These are phyloP conservation scores for Chloroceryle aenea DNA, from an alignment of 2,113 vertebrate species.

Conservation along the genomic window DNA sequence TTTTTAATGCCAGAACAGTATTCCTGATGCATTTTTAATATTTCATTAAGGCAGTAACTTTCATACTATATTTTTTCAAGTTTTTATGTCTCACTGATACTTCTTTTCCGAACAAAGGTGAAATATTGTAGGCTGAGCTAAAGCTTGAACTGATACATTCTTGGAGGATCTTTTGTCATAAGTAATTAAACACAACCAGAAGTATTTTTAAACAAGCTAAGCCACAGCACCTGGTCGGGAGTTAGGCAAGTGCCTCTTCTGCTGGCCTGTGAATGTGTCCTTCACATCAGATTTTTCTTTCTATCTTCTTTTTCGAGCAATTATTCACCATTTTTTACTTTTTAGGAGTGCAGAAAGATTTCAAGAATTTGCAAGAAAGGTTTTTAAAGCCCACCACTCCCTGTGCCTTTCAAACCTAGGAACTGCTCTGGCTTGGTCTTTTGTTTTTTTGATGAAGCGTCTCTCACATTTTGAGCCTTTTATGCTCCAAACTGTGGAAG, in stretches of 20 bases:
- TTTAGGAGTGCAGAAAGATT: not conserved
- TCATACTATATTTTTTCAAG: conserved; percentile 57
- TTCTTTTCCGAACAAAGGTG: conserved; percentile 42
- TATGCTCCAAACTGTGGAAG: conserved; percentile 49
- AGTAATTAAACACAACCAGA: conserved; percentile 31
- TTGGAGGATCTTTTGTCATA: conserved; percentile 14
- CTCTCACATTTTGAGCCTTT: conserved; percentile 63
- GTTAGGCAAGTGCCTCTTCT: not conserved
- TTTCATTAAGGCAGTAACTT: conserved; percentile 77
- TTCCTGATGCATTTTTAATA: conserved; percentile 83
- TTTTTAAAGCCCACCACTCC: not conserved
- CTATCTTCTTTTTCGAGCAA: not conserved
- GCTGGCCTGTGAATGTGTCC: not conserved
- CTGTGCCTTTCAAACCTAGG: not conserved
- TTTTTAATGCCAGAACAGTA: conserved; percentile 81
- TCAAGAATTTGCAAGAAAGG: not conserved
- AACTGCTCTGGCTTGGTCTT: not conserved
- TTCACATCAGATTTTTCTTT: not conserved
- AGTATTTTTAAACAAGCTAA: conserved; percentile 48
- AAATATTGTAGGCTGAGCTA: not conserved
- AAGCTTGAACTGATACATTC: not conserved
- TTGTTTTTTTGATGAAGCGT: conserved; percentile 55
- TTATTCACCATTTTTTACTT: not conserved
- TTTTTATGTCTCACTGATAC: conserved; percentile 49
- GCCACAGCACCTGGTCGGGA: conserved; percentile 1